Base-by-base conservation (phyloP, 2,797 vertebrate species). In the Stomatorhinus walkeri region DNA sequence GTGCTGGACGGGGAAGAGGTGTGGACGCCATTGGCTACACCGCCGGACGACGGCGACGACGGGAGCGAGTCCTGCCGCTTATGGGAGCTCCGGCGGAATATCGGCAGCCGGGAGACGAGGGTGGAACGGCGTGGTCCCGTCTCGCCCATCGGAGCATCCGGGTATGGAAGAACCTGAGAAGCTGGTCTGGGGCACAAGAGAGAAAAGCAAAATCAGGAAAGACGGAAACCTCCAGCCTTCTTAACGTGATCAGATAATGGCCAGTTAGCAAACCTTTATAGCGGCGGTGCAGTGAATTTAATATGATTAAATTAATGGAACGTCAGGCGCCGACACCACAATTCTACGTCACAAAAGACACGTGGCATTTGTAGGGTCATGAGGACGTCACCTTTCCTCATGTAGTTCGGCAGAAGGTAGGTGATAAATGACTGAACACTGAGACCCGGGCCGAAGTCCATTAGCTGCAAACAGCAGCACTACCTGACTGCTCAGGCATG, bases 1-100 rank as follows among this genome's bases (percentile, higher is more conserved):
- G 98, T 99, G 95, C 98, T 99, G 92, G 98, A 98, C 0, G 98
- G 98, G 0, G 98, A 99, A 5, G 98, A 99, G 19, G 97, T 98
- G 92, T 98, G 98, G 88, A 97, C 94, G 19, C 97, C 97, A 91
- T 96, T 94, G 0, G 96, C 96, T 9, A 94, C 96, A 16, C 96
- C 95, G 0, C 96, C 95, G 0, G 98, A 98, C 0, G 98, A 98
- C 0, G 98, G 98, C 0, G 98, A 99, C n/a, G 98, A 99, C 0
- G 98, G 98, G 1, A 99, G 96, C 0, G 98, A 99, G 6, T 98
- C 97, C 90, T 97, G 98, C 92, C 96, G 95, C 91, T 98, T 97
- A 90, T 94, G 97, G 92, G 94, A 96, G 90, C 96, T 98, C 90
- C 97, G 97, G 90, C 98, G 96, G 94, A 99, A 99, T 93, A 99